phyloP scores from a whole-genome alignment of 2,888 invertebrate genomes.

The Bruchidius siliquastri region DNA sequence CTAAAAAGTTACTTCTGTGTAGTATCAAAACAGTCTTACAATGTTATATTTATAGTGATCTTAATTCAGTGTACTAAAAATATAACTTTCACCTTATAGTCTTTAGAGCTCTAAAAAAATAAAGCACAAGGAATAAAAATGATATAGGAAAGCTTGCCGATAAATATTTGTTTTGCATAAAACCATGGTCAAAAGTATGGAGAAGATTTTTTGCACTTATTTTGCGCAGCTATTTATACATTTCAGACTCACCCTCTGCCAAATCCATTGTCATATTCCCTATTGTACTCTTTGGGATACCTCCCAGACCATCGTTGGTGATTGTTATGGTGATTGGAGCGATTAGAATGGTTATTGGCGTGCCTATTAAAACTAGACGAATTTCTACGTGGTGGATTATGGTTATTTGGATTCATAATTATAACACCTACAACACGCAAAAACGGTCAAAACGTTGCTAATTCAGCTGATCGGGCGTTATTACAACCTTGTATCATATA shows the following conservation, averaged over 20 bases:
- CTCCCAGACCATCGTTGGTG: conserved; percentile 46
- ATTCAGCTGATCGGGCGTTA: conserved; percentile 18
- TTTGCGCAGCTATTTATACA: background rate
- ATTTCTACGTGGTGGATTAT: conserved; percentile 43
- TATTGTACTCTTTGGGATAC: conserved; percentile 45
- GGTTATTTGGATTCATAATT: conserved; percentile 46
- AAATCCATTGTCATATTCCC: conserved; percentile 46
- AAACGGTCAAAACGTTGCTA: conserved; percentile 20
- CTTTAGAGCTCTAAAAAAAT: background rate
- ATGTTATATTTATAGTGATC: background rate
- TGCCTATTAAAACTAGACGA: conserved; percentile 45
- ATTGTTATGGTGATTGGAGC: conserved; percentile 41
- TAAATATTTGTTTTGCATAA: background rate
- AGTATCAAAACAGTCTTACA: background rate
- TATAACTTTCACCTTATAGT: background rate
- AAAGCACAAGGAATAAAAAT: background rate
- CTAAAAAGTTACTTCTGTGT: background rate
- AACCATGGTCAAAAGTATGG: background rate
- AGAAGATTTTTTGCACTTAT: conserved; percentile 1
- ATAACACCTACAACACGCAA: conserved; percentile 23
- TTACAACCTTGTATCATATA: conserved; percentile 30
- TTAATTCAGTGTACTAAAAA: background rate
- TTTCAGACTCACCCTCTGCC: conserved; percentile 39
- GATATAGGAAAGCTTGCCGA: background rate
- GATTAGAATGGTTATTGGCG: conserved; percentile 41